phyloP scores from a whole-genome alignment of 23 tunicate genomes.

The Ciona savignyi region DNA sequence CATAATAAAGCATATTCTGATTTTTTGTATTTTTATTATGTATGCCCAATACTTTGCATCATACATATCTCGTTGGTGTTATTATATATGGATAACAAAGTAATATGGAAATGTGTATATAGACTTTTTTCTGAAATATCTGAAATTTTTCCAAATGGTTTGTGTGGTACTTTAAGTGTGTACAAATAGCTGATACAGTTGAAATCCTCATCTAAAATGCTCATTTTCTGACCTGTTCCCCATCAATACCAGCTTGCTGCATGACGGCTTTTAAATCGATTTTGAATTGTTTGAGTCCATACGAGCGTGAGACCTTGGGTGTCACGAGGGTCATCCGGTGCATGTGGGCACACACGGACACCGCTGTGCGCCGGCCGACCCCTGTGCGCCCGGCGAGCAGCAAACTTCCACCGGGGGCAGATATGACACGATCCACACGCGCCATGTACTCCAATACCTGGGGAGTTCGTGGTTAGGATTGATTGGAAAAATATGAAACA shows the following conservation, averaged over 20 bases:
- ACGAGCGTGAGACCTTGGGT: slow-evolving; percentile 73
- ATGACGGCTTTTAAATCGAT: slow-evolving; percentile 66
- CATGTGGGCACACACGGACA: slow-evolving; percentile 79
- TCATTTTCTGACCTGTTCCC: slow-evolving; percentile 45
- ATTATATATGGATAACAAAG: too few relatives aligned
- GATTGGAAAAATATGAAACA: not conserved
- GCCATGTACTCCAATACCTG: slow-evolving; percentile 88
- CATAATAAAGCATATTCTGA: too few relatives aligned
- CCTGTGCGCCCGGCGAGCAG: slow-evolving; percentile 81
- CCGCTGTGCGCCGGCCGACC: slow-evolving; percentile 81
- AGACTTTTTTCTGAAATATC: too few relatives aligned
- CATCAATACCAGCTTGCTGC: slow-evolving; percentile 90
- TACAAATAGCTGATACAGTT: too few relatives aligned
- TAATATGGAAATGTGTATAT: too few relatives aligned
- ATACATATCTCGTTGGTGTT: too few relatives aligned
- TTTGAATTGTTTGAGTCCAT: slow-evolving; percentile 82
- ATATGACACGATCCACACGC: slow-evolving; percentile 72
- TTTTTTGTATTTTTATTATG: too few relatives aligned
- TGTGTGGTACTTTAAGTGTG: too few relatives aligned
- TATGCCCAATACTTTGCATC: too few relatives aligned
- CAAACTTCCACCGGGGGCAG: slow-evolving; percentile 68
- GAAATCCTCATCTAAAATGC: too few relatives aligned
- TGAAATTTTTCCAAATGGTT: too few relatives aligned
- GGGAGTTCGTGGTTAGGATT: not conserved
- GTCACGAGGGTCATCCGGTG: slow-evolving; percentile 77